Percentiles rank a stretch among this genome's conserved stretches.
Evolutionary conservation across 2,113 vertebrate genomes (phyloP).

Genomic region (Uria lomvia): DNA sequence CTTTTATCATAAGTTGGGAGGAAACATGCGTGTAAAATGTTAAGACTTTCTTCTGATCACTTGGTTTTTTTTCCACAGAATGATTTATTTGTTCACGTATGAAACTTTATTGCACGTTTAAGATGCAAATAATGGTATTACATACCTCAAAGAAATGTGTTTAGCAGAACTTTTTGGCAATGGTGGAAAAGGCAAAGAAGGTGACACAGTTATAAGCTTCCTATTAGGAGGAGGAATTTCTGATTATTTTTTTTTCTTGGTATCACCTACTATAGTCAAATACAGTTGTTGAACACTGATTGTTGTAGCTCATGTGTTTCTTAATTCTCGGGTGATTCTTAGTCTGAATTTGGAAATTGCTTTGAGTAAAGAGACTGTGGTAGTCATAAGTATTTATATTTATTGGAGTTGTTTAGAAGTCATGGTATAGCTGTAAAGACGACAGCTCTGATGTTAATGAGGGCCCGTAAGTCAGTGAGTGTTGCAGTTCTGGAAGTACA

Average conservation of each 20-base stretch:
- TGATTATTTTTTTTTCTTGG: neutral
- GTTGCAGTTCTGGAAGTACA: neutral
- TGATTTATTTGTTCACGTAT: neutral
- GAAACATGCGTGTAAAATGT: neutral
- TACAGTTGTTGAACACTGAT: neutral
- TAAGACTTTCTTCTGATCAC: neutral
- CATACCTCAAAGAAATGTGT: neutral
- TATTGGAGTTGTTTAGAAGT: neutral
- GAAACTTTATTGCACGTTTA: neutral
- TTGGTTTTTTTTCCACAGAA: neutral
- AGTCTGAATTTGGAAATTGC: neutral
- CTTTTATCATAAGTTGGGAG: neutral
- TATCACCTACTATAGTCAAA: neutral
- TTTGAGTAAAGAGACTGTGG: neutral
- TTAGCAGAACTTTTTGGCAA: neutral
- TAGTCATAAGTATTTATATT: neutral
- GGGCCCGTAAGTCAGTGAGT: neutral
- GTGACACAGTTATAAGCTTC: neutral
- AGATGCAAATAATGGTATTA: neutral
- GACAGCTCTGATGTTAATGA: neutral
- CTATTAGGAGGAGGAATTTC: neutral
- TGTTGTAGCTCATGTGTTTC: neutral
- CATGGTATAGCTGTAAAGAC: neutral
- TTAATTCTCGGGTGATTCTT: neutral
- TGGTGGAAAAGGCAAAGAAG: neutral